Evolutionary conservation across 64 coral and sea anemone genomes (phyloP).

Genomic region (Montipora cactus): DNA sequence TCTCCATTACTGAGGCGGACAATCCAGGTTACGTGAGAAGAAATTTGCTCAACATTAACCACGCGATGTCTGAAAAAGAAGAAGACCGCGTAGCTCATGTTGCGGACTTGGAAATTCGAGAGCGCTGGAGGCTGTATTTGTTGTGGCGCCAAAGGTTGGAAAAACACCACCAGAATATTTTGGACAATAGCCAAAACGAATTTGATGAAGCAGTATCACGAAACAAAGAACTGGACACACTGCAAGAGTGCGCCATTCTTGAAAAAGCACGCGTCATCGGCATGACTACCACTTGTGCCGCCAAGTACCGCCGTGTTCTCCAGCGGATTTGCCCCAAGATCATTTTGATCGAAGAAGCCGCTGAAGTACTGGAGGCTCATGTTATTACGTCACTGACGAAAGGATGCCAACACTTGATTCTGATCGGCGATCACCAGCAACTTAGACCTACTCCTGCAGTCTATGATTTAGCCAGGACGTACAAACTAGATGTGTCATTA

Average conservation of each 20-base stretch:
- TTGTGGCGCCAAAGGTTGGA: conserved; percentile 75
- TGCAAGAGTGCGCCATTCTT: not conserved
- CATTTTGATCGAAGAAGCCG: conserved; percentile 86
- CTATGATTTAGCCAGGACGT: conserved; percentile 79
- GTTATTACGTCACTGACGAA: conserved; percentile 72
- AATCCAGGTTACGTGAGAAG: conserved; percentile 11
- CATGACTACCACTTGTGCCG: conserved; percentile 91
- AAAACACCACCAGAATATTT: not conserved
- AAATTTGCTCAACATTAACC: not conserved
- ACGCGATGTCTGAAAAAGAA: not conserved
- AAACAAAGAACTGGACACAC: conserved; percentile 26
- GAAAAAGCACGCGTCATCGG: conserved; percentile 59
- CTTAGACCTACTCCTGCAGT: conserved; percentile 87
- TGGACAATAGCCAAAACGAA: conserved; percentile 18
- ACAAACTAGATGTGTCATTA: conserved; percentile 87
- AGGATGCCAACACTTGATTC: conserved; percentile 87
- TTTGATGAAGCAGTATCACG: conserved; percentile 30
- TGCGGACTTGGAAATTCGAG: not conserved
- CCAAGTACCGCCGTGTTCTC: conserved; percentile 69
- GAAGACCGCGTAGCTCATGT: not conserved
- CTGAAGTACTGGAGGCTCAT: conserved; percentile 94
- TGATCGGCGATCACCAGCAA: conserved; percentile 96
- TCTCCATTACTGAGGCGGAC: conserved; percentile 2
- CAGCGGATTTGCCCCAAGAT: conserved; percentile 72
- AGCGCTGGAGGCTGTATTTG: conserved; percentile 72